A percentile compares a stretch with the other conserved stretches of the same genome.
Evolutionary conservation across 2,797 vertebrate genomes (phyloP).

Genomic region (Anomalospiza imberbis): DNA sequence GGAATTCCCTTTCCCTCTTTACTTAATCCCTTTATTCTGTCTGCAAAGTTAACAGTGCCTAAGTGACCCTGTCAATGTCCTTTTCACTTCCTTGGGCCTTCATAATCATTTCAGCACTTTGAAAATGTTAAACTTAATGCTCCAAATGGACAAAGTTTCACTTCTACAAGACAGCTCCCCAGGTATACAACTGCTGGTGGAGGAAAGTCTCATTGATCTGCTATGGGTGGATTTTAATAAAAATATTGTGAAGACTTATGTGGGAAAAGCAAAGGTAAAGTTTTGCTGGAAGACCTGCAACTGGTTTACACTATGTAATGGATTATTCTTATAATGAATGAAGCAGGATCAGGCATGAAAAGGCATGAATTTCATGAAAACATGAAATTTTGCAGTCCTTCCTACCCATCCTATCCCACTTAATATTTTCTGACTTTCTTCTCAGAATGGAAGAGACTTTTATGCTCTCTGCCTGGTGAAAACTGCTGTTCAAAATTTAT

Average conservation of each 20-base stretch:
- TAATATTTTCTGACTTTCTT: background rate
- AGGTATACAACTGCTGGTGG: background rate
- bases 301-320: background rate
- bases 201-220: background rate
- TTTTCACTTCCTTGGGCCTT: background rate
- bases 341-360: background rate
- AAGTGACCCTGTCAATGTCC: background rate
- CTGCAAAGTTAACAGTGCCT: background rate
- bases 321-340: background rate
- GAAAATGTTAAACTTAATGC: background rate
- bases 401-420: background rate
- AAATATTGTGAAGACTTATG: background rate
- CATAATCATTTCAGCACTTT: background rate
- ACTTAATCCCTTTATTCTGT: background rate
- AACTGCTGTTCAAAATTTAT: background rate
- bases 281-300: background rate
- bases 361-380: background rate
- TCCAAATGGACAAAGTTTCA: background rate
- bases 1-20: background rate
- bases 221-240: background rate
- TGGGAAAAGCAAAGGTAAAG: background rate
- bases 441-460: background rate
- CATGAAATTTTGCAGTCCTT: background rate
- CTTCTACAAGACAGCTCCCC: background rate
- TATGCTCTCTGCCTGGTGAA: background rate